A percentile compares a stretch with the other conserved stretches of the same genome.
These are phyloP conservation scores for Crocodylus rhombifer DNA, from an alignment of 2,797 vertebrate species.

Conservation along the genomic window DNA sequence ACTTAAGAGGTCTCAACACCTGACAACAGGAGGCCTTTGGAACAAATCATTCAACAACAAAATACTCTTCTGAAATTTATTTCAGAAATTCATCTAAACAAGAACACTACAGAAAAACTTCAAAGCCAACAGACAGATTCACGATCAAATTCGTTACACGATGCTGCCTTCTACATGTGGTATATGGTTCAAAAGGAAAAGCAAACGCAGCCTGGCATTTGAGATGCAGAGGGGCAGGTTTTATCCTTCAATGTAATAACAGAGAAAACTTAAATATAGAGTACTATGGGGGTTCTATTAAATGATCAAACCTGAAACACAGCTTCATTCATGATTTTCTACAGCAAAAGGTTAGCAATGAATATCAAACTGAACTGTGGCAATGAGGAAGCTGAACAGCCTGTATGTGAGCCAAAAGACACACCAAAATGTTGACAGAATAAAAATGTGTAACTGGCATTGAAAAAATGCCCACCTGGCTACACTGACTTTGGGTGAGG, in stretches of 20 bases:
- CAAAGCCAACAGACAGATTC: not conserved
- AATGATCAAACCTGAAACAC: not conserved
- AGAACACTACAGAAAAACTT: not conserved
- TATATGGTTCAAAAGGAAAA: not conserved
- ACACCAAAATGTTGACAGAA: not conserved
- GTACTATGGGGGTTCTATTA: not conserved
- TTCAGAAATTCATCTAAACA: not conserved
- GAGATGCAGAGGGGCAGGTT: not conserved
- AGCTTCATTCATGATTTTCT: not conserved
- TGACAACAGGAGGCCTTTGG: not conserved
- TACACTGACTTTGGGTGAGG: not conserved
- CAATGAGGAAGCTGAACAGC: not conserved
- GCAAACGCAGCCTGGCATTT: not conserved
- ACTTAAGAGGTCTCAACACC: too few relatives aligned
- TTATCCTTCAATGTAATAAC: not conserved
- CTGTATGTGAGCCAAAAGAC: not conserved
- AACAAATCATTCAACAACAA: not conserved
- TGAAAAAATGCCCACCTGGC: not conserved
- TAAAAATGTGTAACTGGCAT: not conserved
- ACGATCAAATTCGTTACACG: not conserved
- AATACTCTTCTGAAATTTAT: not conserved
- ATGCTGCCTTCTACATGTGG: not conserved
- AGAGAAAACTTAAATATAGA: not conserved
- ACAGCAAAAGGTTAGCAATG: not conserved
- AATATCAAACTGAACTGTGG: not conserved